These are phyloP conservation scores for Microlaimidae sp. DNA, from an alignment of 2,888 invertebrate genomes.

Conservation along the genomic window DNA sequence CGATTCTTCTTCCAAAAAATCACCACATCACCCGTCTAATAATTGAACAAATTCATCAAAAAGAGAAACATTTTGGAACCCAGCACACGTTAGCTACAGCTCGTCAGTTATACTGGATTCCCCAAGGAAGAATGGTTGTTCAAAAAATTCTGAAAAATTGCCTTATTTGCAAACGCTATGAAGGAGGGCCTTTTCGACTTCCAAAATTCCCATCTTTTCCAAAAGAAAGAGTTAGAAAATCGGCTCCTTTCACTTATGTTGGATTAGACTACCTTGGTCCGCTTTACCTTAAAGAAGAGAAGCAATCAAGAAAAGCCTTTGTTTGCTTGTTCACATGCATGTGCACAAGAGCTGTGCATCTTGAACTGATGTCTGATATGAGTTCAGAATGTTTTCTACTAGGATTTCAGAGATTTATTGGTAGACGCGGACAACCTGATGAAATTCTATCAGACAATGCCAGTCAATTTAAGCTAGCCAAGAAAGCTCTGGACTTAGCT, in stretches of 20 bases:
- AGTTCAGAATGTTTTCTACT: neutral
- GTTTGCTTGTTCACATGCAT: neutral
- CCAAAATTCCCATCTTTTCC: neutral
- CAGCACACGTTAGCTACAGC: neutral
- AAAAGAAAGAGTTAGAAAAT: too few relatives aligned
- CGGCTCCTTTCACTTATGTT: neutral
- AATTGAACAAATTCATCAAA: neutral
- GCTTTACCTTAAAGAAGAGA: too few relatives aligned
- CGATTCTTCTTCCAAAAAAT: too few relatives aligned
- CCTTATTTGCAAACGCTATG: neutral
- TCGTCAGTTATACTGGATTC: neutral
- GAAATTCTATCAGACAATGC: neutral
- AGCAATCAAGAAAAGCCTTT: too few relatives aligned
- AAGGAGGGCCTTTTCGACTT: neutral
- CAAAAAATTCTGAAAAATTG: neutral
- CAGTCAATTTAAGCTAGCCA: neutral
- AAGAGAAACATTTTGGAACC: neutral
- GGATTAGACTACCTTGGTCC: neutral
- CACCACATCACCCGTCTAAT: too few relatives aligned
- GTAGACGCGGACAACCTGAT: neutral
- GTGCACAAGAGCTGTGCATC: neutral
- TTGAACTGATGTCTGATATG: neutral
- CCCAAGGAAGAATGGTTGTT: neutral
- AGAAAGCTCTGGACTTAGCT: too few relatives aligned
- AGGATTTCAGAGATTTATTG: neutral